Evolutionary conservation across 1,140 invertebrate genomes (phyloP), one percentile per base, ranked within the genome.

Genomic region (Pseudoatta argentina): DNA sequence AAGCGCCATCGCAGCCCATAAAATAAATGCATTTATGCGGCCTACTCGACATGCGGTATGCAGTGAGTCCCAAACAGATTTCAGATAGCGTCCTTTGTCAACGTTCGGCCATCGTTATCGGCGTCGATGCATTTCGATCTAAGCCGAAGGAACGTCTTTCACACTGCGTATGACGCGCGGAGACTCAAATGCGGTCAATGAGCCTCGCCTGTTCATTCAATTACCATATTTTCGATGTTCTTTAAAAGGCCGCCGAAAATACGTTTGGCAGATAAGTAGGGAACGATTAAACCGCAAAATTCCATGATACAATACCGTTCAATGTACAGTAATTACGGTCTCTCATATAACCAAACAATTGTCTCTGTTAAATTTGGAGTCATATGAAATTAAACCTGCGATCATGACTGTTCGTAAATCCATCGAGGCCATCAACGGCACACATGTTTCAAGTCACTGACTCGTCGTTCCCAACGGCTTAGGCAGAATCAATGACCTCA

Each of bases 21-120:
- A 85, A 89, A 86, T 87, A 88, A 90, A 93, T 94, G 92, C 91
- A 94, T 93, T 93, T 93, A 93, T 94, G 92, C 92, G 88, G 87
- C 81, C 88, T 88, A 79, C 86, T 93, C 89, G 88, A 87, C 90
- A 93, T 92, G 89, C 88, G 82, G 86, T 82, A 87, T 90, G 86
- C 89, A 88, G 88, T 87, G 89, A 88, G 91, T 93, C 91, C 89
- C 87, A 87, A 92, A 92, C 91, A 90, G 92, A 93, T 94, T 92
- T 90, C 77, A 92, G 92, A 93, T 93, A 91, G 83, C 88, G 89
- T 88, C 86, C 91, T 93, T 93, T 93, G 92, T 93, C 93, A 94
- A 92, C 91, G 92, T 91, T 89, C 87, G 88, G 85, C 88, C 86
- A 64, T 88, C 89, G 87, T 92, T 92, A 93, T 92, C 92, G 83